Evolutionary conservation across 2,113 vertebrate genomes (phyloP), one percentile per base, ranked within the genome.

Genomic region (Leucoraja erinaceus): DNA sequence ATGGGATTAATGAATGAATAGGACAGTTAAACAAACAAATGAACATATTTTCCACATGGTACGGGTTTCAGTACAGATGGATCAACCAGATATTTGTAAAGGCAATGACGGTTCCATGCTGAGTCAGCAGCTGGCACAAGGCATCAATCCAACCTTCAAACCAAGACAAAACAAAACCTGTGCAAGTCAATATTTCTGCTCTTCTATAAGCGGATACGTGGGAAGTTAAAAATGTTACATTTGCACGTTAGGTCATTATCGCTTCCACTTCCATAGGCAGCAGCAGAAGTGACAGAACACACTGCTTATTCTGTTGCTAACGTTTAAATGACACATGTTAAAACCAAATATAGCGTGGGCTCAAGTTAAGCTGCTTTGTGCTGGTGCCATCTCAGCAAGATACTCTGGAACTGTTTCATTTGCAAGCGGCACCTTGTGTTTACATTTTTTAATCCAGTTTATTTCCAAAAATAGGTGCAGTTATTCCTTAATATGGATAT

Each of bases 41-140:
- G n/a, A 61, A 63, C 83, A 88, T 14, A 66, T 88, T 88, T 88
- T 88, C 59, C 31, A 63, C 83, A 63, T 63, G 83, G 28, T n/a
- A 88, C 38, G 4, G 3, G 68, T 91, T 68, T 74, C 1, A 18
- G 20, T 54, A 91, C 90, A 91, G 90, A 74, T 91, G 88, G 33
- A 88, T 74, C 25, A 74, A 74, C 63, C 33, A 70, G 28, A 22
- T 1, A 68, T 72, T 70, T 72, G 88, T 47, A 33, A 91, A 91
- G 86, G 59, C 10, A 90, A 70, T 38, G 31, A 9, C 54, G 66
- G 25, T 20, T 66, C 22, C 88, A 72, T 25, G 20, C 66, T 28
- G 68, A 72, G 90, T 54, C 66, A 74, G 22, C 18, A 72, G 22
- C 66, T 91, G 66, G 90, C 25, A 47, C 90, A 91, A 22, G 68